A percentile compares a stretch with the other conserved stretches of the same genome.
phyloP scores from a whole-genome alignment of 1,140 invertebrate genomes.

The Oscheius sp. region DNA sequence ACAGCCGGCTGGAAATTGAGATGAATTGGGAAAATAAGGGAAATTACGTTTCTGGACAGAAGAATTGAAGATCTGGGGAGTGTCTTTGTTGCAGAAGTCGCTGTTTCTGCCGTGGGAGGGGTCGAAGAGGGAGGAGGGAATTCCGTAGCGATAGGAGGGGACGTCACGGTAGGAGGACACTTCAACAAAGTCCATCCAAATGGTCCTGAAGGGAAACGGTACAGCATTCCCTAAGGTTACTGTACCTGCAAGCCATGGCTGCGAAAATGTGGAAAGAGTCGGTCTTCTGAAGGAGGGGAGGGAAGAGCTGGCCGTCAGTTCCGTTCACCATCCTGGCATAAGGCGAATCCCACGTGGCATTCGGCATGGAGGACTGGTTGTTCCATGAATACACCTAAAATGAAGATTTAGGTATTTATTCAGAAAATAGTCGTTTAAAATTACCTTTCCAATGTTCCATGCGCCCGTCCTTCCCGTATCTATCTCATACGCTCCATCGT shows the following conservation, averaged over 20 bases:
- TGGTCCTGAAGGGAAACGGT: slow-evolving; percentile 38
- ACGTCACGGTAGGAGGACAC: slow-evolving; percentile 33
- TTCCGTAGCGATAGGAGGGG: slow-evolving; percentile 43
- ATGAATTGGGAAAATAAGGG: not conserved
- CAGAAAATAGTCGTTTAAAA: not conserved
- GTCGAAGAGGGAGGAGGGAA: slow-evolving; percentile 44
- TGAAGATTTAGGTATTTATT: no score
- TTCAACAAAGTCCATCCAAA: slow-evolving; percentile 48
- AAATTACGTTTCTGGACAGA: slow-evolving; percentile 43
- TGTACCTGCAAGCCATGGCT: slow-evolving; percentile 51
- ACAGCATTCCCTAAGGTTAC: not conserved
- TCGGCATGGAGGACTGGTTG: slow-evolving; percentile 35
- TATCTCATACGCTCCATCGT: slow-evolving; percentile 53
- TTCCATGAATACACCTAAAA: slow-evolving; percentile 48
- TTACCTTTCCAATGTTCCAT: slow-evolving; percentile 37
- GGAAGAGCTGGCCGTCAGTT: slow-evolving; percentile 56
- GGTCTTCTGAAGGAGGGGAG: slow-evolving; percentile 41
- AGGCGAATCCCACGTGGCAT: slow-evolving; percentile 41
- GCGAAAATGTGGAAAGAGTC: slow-evolving; percentile 45
- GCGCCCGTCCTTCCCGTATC: slow-evolving; percentile 41
- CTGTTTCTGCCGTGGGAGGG: slow-evolving; percentile 35
- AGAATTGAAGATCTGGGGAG: slow-evolving; percentile 51
- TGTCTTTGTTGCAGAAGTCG: slow-evolving; percentile 54
- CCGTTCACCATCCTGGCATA: slow-evolving; percentile 53
- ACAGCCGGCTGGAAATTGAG: slow-evolving; percentile 44